phyloP scores from a whole-genome alignment of 2,888 invertebrate species.

The Hecatera dysodea region DNA sequence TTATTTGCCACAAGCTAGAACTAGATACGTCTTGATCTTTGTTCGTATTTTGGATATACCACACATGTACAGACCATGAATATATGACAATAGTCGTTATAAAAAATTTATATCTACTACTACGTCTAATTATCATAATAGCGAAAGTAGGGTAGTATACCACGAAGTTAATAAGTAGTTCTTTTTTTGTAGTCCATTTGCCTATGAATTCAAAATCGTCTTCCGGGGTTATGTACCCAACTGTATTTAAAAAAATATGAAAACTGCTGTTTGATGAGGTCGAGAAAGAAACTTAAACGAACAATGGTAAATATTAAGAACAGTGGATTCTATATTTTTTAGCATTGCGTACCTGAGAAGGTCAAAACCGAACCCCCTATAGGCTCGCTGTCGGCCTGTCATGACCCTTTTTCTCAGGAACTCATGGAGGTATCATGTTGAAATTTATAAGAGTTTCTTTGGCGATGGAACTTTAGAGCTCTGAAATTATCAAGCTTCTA shows the following conservation, averaged over 20 bases:
- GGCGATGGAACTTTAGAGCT: no score
- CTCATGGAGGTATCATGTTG: no score
- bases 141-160: background rate
- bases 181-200: background rate
- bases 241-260: background rate
- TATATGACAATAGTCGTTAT: constrained; percentile 9
- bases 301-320: no score
- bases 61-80: constrained; percentile 13
- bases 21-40: constrained; percentile 50
- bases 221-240: background rate
- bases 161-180: background rate
- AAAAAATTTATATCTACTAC: constrained; percentile 5
- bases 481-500: no score
- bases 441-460: no score
- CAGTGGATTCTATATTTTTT: no score
- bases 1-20: constrained; percentile 47
- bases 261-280: background rate
- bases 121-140: no score
- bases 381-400: no score
- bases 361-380: no score
- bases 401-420: no score
- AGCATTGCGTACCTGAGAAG: no score
- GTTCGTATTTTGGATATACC: constrained; percentile 5
- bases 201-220: background rate
- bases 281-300: background rate